phyloP scores from a whole-genome alignment of 2,113 vertebrate genomes.

The Thalassarche chlororhynchos region DNA sequence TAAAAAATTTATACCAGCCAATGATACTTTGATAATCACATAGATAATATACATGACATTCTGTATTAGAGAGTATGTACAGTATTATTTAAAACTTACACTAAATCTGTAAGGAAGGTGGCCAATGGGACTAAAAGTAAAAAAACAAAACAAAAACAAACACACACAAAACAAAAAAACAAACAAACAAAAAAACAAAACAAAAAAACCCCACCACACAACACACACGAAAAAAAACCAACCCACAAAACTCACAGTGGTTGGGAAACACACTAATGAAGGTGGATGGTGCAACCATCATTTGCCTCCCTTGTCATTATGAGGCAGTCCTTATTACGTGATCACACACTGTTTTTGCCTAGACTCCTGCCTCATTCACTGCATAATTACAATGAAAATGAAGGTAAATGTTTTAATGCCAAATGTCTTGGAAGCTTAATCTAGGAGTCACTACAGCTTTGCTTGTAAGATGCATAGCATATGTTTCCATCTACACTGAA shows the following conservation, averaged over 20 bases:
- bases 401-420: not conserved
- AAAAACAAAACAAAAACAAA: not conserved
- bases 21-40: not conserved
- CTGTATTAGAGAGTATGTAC: not conserved
- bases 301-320: conserved; percentile 5
- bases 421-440: not conserved
- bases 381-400: not conserved
- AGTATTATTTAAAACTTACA: not conserved
- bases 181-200: too few relatives aligned
- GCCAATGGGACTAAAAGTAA: not conserved
- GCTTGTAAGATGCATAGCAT: not conserved
- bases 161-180: not conserved
- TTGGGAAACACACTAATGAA: conserved; percentile 47
- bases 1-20: not conserved
- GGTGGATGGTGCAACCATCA: not conserved
- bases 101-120: not conserved
- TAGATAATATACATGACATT: not conserved
- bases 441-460: not conserved
- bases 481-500: not conserved
- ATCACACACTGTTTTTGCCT: not conserved
- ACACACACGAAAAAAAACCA: not conserved
- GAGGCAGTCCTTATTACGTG: not conserved
- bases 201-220: not conserved
- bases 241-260: not conserved
- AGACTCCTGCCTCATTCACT: not conserved